Evolutionary conservation across 2,888 invertebrate genomes (phyloP).

Genomic region (Mongoloraphidia duomilia): DNA sequence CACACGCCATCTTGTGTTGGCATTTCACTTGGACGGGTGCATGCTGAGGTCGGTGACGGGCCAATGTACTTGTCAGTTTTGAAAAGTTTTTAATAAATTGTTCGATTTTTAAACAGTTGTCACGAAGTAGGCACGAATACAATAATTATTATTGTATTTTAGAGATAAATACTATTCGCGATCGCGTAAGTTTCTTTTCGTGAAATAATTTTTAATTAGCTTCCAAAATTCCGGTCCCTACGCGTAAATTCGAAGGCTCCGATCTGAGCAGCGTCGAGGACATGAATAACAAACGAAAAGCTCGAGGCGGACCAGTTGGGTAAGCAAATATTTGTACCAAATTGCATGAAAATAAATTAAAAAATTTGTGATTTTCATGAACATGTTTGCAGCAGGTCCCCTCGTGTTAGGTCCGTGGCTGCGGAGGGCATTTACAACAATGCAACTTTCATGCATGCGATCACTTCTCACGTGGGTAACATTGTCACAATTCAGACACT

Average conservation of each 20-base stretch:
- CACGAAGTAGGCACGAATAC: neutral
- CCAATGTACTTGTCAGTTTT: conserved; percentile 3
- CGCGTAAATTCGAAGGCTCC: conserved; percentile 67
- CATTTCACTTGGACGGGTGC: conserved; percentile 21
- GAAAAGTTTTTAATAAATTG: neutral
- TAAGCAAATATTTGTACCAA: conserved; percentile 25
- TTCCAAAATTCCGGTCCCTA: conserved; percentile 76
- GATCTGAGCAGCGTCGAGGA: conserved; percentile 51
- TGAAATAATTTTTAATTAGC: conserved; percentile 10
- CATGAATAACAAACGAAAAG: conserved; percentile 75
- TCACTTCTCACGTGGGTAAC: conserved; percentile 73
- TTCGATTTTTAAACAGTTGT: neutral
- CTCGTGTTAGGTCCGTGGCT: conserved; percentile 50
- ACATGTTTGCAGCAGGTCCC: conserved; percentile 35
- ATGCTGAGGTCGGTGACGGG: conserved; percentile 7
- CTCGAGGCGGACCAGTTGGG: conserved; percentile 65
- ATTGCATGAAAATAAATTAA: too few species aligned
- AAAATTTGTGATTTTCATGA: too few species aligned
- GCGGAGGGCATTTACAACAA: conserved; percentile 84
- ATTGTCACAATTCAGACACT: conserved; percentile 67
- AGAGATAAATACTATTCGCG: neutral
- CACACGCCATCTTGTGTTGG: conserved; percentile 31
- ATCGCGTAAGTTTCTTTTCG: conserved; percentile 3
- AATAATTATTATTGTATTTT: too few species aligned
- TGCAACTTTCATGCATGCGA: conserved; percentile 79